Conservation (phyloP, 2,797 vertebrate genomes). For the Neosilurus mollespiculum region DNA sequence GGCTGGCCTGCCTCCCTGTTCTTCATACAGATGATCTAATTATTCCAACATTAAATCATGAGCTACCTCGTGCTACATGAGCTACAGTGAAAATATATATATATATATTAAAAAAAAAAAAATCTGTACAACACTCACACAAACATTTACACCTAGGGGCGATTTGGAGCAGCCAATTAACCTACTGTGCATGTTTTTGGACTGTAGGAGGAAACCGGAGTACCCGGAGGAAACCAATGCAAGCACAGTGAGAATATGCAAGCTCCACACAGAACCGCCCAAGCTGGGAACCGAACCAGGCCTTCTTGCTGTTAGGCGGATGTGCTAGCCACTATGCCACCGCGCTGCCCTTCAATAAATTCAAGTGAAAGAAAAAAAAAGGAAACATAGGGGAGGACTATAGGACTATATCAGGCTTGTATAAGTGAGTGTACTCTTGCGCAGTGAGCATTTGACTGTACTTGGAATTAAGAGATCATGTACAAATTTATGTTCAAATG, state of each 20-base stretch:
- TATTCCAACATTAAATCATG: conserved; percentile 67
- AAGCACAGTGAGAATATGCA: too few relatives aligned
- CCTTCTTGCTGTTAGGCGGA: too few relatives aligned
- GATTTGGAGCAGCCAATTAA: too few relatives aligned
- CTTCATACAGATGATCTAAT: conserved; percentile 75
- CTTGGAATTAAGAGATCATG: not conserved
- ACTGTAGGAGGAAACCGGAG: too few relatives aligned
- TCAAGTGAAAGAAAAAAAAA: not conserved
- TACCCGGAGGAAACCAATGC: too few relatives aligned
- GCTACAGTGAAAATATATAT: not conserved
- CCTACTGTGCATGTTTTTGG: too few relatives aligned
- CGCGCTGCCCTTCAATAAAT: not conserved
- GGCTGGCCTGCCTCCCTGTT: conserved; percentile 46
- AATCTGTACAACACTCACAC: too few relatives aligned
- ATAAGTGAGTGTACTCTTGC: not conserved
- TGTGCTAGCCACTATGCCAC: too few relatives aligned
- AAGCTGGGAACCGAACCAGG: too few relatives aligned
- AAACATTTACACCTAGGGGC: too few relatives aligned
- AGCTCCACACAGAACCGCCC: too few relatives aligned
- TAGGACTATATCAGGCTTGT: not conserved
- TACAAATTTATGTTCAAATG: not conserved
- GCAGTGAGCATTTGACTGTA: not conserved
- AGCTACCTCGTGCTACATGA: conserved; percentile 6
- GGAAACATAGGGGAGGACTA: not conserved
- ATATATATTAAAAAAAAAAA: too few relatives aligned